phyloP scores from a whole-genome alignment of 2,797 vertebrate genomes.

The Eulemur mongoz region DNA sequence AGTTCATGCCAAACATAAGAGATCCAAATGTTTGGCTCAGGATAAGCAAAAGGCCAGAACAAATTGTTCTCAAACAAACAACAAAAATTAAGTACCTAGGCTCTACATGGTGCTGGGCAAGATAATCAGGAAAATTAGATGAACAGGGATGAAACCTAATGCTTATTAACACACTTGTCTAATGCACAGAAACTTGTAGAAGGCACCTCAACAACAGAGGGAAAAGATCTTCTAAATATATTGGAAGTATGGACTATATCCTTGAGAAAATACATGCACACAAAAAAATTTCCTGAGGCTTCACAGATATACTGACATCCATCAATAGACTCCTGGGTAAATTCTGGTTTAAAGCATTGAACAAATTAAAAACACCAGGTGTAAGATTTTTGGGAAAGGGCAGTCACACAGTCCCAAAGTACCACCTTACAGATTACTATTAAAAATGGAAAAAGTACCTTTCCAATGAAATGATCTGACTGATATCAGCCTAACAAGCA shows the following conservation, averaged over 20 bases:
- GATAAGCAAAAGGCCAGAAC: constrained; percentile 55
- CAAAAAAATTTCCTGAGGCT: neutral
- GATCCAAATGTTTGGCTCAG: constrained; percentile 58
- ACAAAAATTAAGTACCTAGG: constrained; percentile 45
- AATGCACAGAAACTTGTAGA: neutral
- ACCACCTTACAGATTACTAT: neutral
- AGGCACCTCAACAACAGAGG: neutral
- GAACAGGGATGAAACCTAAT: neutral
- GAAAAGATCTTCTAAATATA: neutral
- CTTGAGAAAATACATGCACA: neutral
- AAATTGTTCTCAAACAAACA: constrained; percentile 60
- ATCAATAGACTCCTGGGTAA: neutral
- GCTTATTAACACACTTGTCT: neutral
- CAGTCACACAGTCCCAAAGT: neutral
- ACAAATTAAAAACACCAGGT: neutral
- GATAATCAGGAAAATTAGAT: constrained; percentile 20
- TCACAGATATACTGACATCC: neutral
- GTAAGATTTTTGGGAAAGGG: neutral
- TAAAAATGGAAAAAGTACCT: neutral
- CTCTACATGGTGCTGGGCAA: neutral
- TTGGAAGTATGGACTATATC: neutral
- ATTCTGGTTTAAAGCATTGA: neutral
- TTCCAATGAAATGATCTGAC: neutral
- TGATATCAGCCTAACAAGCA: neutral
- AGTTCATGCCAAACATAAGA: constrained; percentile 66